phyloP scores from a whole-genome alignment of 2,113 vertebrate species.

The Malurus cyaneus region DNA sequence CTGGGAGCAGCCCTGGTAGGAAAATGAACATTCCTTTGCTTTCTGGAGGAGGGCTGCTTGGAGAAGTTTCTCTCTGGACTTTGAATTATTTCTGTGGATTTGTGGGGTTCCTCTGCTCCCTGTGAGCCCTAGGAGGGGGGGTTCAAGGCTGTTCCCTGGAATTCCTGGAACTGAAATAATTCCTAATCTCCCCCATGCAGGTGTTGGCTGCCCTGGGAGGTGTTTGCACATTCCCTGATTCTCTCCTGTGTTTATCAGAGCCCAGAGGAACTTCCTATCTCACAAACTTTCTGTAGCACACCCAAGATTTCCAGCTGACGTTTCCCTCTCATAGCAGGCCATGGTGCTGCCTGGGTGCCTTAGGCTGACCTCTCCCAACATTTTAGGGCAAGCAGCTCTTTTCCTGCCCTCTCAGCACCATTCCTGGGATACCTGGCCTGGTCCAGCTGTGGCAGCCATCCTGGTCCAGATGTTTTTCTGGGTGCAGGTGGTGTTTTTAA shows the following conservation, averaged over 20 bases:
- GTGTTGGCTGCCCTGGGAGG: rapidly evolving
- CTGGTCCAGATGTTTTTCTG: no score
- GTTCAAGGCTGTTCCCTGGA: background rate
- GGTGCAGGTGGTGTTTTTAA: rapidly evolving
- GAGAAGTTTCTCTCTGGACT: background rate
- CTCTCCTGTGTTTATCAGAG: rapidly evolving
- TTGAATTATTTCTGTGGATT: background rate
- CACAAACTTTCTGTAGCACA: background rate
- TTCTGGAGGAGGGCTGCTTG: background rate
- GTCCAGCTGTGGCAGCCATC: no score
- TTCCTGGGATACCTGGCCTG: background rate
- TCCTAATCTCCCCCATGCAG: rapidly evolving
- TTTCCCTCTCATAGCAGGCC: rapidly evolving
- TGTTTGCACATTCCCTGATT: rapidly evolving
- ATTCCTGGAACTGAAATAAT: background rate
- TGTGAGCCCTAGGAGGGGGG: background rate
- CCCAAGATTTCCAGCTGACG: rapidly evolving
- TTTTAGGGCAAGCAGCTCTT: background rate
- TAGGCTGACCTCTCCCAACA: rapidly evolving
- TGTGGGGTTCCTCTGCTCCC: rapidly evolving
- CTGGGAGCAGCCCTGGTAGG: background rate
- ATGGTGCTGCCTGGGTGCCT: rapidly evolving
- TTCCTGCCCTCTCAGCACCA: rapidly evolving
- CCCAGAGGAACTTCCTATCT: background rate
- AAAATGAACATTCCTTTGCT: rapidly evolving